Conservation (phyloP, 2,888 invertebrate genomes). For the Amphipyra berbera region DNA sequence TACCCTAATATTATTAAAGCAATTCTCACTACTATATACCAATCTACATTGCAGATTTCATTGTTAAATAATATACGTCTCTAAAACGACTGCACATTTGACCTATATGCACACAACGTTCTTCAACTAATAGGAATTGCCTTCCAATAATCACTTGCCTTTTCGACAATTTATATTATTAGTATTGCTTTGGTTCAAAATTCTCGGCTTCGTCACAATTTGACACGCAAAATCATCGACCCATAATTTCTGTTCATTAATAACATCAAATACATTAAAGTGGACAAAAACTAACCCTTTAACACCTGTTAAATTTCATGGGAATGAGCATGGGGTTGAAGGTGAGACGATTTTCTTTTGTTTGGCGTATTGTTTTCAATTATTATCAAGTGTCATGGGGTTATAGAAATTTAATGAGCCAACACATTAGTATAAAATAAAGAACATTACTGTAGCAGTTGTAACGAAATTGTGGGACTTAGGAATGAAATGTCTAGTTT, state of each 20-base stretch:
- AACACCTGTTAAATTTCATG: slow-evolving; percentile 66
- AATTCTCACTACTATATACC: no score
- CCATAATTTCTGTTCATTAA: slow-evolving; percentile 37
- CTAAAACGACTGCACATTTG: no score
- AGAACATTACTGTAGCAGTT: no score
- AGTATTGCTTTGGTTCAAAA: neutral
- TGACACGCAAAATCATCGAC: slow-evolving; percentile 48
- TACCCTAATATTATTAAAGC: no score
- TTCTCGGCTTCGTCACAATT: slow-evolving; percentile 23
- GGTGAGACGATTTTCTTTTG: slow-evolving; percentile 46
- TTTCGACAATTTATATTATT: no score
- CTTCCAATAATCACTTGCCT: no score
- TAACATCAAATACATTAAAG: slow-evolving; percentile 33
- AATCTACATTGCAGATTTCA: no score
- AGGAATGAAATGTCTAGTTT: neutral
- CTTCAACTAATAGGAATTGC: no score
- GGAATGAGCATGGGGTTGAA: slow-evolving; percentile 60
- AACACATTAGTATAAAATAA: neutral
- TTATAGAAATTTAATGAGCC: slow-evolving; percentile 31
- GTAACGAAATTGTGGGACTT: slow-evolving; percentile 3
- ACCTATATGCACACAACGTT: no score
- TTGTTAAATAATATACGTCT: no score
- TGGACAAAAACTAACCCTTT: slow-evolving; percentile 49
- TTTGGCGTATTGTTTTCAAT: slow-evolving; percentile 32
- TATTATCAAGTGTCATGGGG: slow-evolving; percentile 17